These are phyloP conservation scores for Petaurus breviceps DNA, from an alignment of 2,113 vertebrate species.

Conservation along the genomic window DNA sequence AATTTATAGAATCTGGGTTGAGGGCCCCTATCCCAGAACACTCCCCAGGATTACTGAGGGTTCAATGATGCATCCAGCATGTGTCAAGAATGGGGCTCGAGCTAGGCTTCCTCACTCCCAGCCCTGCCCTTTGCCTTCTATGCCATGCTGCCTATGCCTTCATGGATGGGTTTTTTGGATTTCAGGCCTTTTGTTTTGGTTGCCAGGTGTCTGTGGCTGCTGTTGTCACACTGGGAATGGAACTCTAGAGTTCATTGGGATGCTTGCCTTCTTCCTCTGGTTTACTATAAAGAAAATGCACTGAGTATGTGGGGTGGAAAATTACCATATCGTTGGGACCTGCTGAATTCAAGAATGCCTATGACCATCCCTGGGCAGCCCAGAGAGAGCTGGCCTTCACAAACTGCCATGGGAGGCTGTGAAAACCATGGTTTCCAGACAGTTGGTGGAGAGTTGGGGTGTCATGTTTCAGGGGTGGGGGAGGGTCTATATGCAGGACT, in stretches of 20 bases:
- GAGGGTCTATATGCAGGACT: background rate
- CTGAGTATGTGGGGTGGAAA: constrained; percentile 37
- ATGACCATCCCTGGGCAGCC: constrained; percentile 56
- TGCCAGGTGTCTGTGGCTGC: background rate
- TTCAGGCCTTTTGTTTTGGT: background rate
- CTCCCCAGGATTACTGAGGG: background rate
- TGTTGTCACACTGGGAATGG: constrained; percentile 26
- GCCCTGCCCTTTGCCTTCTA: too few relatives aligned
- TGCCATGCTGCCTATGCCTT: background rate
- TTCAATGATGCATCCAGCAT: background rate
- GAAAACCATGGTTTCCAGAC: constrained; percentile 55
- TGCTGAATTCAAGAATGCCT: background rate
- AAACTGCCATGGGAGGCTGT: constrained; percentile 32
- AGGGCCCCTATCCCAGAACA: background rate
- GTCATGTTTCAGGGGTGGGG: background rate
- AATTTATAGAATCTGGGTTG: background rate
- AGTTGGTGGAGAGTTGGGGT: background rate
- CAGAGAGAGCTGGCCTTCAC: background rate
- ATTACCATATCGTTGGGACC: background rate
- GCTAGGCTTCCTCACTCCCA: background rate
- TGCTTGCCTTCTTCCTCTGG: constrained; percentile 58
- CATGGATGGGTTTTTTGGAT: background rate
- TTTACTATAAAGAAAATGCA: constrained; percentile 30
- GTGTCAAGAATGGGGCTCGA: too few relatives aligned
- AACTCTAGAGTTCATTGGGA: constrained; percentile 60